These are phyloP conservation scores for Stenichneumon culpator DNA, from an alignment of 2,888 invertebrate species.

Conservation along the genomic window DNA sequence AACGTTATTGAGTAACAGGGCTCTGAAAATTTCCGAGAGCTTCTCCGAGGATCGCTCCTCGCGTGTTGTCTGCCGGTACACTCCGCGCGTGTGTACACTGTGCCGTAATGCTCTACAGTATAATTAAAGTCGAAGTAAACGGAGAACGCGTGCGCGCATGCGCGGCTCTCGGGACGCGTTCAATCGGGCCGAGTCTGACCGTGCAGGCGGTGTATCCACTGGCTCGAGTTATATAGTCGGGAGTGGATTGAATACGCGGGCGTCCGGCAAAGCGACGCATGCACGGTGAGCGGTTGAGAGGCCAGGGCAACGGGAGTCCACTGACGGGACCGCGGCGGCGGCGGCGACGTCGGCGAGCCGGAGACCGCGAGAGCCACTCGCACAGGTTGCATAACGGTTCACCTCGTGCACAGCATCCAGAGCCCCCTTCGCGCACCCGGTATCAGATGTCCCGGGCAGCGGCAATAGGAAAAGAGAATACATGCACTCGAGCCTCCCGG, in stretches of 20 bases:
- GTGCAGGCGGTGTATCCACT: slow-evolving; percentile 1
- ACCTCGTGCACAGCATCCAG: slow-evolving; percentile 74
- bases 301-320: slow-evolving; percentile 71
- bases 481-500: slow-evolving; percentile 19
- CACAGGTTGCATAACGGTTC: slow-evolving; percentile 82
- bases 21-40: not conserved
- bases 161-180: slow-evolving; percentile 9
- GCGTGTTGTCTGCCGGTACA: not conserved
- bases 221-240: not conserved
- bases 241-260: slow-evolving; percentile 35
- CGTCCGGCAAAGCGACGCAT: slow-evolving; percentile 26
- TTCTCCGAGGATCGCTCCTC: not conserved
- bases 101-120: not conserved
- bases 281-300: slow-evolving; percentile 28
- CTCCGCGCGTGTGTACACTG: not conserved
- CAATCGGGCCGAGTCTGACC: slow-evolving; percentile 46
- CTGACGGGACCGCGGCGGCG: slow-evolving; percentile 50
- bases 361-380: slow-evolving; percentile 70
- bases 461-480: slow-evolving; percentile 53
- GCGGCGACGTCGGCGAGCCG: slow-evolving; percentile 63
- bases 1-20: not conserved
- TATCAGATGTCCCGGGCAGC: slow-evolving; percentile 58
- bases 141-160: slow-evolving; percentile 11
- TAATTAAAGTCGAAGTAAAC: slow-evolving; percentile 49
- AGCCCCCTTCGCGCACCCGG: slow-evolving; percentile 60